Conservation (phyloP, 2,888 invertebrate species). For the Auanema sp. region DNA sequence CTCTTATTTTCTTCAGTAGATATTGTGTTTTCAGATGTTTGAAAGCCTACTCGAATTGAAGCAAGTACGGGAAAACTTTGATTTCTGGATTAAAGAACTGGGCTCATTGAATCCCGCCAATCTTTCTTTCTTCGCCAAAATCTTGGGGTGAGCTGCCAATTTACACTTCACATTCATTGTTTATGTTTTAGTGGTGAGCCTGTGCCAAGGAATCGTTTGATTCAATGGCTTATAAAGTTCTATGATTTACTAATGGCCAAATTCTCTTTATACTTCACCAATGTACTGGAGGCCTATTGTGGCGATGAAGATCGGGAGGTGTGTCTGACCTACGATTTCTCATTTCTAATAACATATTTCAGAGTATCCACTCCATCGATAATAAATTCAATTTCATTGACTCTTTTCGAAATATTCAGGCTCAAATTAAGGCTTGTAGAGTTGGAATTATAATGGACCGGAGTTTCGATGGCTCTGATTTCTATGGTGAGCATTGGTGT, state of each 20-base stretch:
- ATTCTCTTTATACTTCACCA: conserved; percentile 37
- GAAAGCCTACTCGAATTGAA: conserved; percentile 14
- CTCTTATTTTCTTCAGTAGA: not conserved
- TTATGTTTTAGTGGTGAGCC: conserved; percentile 5
- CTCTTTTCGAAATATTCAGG: not conserved
- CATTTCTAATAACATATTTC: conserved; percentile 14
- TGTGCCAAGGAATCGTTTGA: conserved; percentile 17
- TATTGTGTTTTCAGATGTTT: conserved; percentile 12
- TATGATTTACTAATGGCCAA: conserved; percentile 39
- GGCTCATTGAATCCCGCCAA: conserved; percentile 5
- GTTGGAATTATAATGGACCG: conserved; percentile 32
- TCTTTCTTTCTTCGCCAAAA: conserved; percentile 11
- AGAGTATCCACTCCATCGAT: conserved; percentile 24
- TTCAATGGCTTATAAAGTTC: conserved; percentile 37
- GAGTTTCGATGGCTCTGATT: conserved; percentile 16
- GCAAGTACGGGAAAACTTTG: conserved; percentile 14
- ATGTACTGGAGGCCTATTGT: conserved; percentile 20
- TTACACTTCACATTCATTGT: not conserved
- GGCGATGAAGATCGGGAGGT: conserved; percentile 22
- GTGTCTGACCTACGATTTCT: not conserved
- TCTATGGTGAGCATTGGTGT: conserved; percentile 20
- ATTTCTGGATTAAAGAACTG: conserved; percentile 18
- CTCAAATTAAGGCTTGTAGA: conserved; percentile 8
- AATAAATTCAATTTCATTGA: conserved; percentile 25
- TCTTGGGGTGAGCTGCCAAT: not conserved